Base-by-base conservation (phyloP, 2,888 invertebrate species). In the Choristoneura rosaceana region DNA sequence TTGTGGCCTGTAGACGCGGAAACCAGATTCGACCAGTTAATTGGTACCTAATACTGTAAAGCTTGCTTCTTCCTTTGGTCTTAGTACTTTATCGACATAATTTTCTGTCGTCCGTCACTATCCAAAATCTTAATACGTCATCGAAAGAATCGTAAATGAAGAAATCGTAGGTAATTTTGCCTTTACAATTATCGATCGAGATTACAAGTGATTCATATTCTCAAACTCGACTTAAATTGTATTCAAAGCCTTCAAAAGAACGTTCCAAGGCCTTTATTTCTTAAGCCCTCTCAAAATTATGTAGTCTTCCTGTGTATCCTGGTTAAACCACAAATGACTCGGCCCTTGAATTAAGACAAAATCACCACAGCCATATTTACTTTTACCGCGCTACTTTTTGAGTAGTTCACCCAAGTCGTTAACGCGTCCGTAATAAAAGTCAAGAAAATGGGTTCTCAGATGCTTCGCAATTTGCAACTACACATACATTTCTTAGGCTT, bases 21-120 rank as follows among this genome's bases (percentile, higher is more conserved):
- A 73, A 73, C 17, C 68, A 73, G 59, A 69, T 33, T 64, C 47
- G 47, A 73, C 64, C 52, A 58, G 73, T 69, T 64, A 33, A 17
- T 33, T 61, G 52, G 33, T 5, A n/a, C n/a, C n/a, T n/a, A 50
- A n/a, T 9, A 64, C 59, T 38, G 33, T n/a, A 12, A 2, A 55
- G 10, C 55, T 17, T 55, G 55, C 55, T 25, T 55, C 55, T 17
- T 25, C 25, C 25, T 25, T 55, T 9, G 10, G 55, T 55, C 10
- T 55, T 4, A 12, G 25, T 17, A 52, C 3, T 17, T 38, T 38
- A 38, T 38, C 4, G 38, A 38, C 38, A 38, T 38, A 38, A 38
- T 38, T 38, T 38, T 38, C 38, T 38, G 38, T 4, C 38, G 1
- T 38, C 38, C 25, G 41, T 41, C 9, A 41, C 41, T 2, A 41